These are phyloP conservation scores for Chlamydotis undulata DNA, from an alignment of 2,113 vertebrate genomes.

Conservation along the genomic window DNA sequence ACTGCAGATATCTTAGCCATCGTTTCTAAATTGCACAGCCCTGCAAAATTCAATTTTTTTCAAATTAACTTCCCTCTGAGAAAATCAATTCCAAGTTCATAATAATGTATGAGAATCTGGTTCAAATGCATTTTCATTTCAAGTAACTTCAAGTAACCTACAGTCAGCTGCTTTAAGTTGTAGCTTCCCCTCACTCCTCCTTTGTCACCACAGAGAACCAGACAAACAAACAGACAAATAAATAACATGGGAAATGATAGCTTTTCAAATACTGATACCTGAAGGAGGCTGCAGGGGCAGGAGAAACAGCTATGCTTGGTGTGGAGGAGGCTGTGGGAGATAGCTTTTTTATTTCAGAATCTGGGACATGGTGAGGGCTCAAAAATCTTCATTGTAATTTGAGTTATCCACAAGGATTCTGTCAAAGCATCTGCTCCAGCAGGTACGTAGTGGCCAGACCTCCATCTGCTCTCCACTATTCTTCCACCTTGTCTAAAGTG, in stretches of 20 bases:
- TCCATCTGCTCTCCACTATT: background rate
- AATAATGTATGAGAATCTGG: rapidly evolving
- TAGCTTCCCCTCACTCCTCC: background rate
- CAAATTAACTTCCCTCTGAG: background rate
- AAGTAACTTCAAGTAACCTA: background rate
- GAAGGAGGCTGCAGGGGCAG: background rate
- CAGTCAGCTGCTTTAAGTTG: background rate
- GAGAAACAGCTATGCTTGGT: background rate
- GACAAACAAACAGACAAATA: background rate
- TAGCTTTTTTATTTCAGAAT: background rate
- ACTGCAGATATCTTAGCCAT: background rate
- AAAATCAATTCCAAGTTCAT: background rate
- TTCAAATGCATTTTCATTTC: background rate
- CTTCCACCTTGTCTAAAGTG: background rate
- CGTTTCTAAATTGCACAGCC: background rate
- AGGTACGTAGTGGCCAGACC: background rate
- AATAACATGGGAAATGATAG: background rate
- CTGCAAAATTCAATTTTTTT: background rate
- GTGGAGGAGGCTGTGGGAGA: background rate
- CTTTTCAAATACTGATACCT: background rate
- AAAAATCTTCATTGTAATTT: too few relatives aligned
- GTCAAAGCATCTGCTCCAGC: rapidly evolving
- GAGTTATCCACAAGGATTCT: background rate
- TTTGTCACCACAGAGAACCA: background rate
- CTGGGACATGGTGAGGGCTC: background rate